phyloP scores from a whole-genome alignment of 2,797 vertebrate species.

The Champsocephalus gunnari region DNA sequence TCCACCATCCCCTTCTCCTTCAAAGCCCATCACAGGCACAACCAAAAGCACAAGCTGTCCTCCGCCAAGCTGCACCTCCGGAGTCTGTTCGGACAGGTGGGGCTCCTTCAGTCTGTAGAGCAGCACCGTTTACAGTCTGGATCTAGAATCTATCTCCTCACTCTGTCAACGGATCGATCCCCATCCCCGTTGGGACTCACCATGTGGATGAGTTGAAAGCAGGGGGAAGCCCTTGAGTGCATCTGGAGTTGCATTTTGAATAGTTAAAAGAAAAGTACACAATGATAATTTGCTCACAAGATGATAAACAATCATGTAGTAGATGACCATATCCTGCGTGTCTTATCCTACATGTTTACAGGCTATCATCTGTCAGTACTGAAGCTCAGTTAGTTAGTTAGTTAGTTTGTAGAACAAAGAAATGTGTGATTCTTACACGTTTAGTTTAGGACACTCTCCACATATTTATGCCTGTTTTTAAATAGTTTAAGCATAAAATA shows the following conservation, averaged over 20 bases:
- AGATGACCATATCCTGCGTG: neutral
- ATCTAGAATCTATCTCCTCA: too few species aligned
- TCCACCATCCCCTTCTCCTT: slow-evolving; percentile 24
- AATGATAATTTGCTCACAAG: neutral
- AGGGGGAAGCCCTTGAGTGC: neutral
- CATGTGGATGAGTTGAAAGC: neutral
- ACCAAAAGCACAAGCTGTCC: slow-evolving; percentile 69
- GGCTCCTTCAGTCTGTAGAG: neutral
- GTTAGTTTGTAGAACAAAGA: too few species aligned
- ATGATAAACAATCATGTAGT: neutral
- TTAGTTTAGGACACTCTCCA: too few species aligned
- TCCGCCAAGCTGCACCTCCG: slow-evolving; percentile 86
- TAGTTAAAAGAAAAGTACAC: too few species aligned
- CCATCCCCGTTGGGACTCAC: neutral
- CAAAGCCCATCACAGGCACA: slow-evolving; percentile 49
- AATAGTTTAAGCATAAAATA: too few species aligned
- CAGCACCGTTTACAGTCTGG: neutral
- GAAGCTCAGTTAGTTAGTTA: neutral
- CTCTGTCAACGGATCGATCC: neutral
- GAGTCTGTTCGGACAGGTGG: slow-evolving; percentile 84
- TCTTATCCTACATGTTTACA: neutral
- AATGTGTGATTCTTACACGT: too few species aligned
- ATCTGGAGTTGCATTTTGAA: neutral
- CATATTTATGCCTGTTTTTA: too few species aligned
- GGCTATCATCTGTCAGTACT: neutral